A percentile compares a stretch with the other conserved stretches of the same genome.
These are phyloP conservation scores for Morelia viridis DNA, from an alignment of 2,797 vertebrate genomes.

Conservation along the genomic window DNA sequence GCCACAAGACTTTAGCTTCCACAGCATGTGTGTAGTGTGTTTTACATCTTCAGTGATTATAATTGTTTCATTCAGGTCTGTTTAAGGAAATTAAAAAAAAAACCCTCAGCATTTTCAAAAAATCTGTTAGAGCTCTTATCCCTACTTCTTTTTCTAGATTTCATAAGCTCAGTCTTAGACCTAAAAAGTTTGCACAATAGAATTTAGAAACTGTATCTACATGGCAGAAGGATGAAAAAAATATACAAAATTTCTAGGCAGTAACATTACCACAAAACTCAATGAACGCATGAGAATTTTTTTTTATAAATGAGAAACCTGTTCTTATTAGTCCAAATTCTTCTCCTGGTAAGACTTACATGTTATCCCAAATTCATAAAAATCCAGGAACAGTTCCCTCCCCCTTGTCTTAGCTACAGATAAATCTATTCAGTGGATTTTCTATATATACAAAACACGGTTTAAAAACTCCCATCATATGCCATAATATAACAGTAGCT, in stretches of 20 bases:
- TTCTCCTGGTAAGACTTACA: background rate
- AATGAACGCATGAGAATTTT: background rate
- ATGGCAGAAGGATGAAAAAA: background rate
- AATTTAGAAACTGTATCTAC: background rate
- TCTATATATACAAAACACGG: background rate
- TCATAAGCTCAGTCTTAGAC: background rate
- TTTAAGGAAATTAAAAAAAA: background rate
- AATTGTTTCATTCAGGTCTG: background rate
- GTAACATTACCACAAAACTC: background rate
- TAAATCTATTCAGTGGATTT: background rate
- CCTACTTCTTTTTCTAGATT: background rate
- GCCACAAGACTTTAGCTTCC: background rate
- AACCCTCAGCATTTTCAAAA: background rate
- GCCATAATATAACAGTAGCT: background rate
- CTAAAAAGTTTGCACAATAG: background rate
- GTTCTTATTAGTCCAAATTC: background rate
- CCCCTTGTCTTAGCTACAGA: background rate
- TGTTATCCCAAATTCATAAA: background rate
- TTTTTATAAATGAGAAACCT: too few relatives aligned
- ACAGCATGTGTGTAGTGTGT: rapidly evolving
- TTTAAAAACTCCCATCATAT: background rate
- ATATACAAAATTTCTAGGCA: background rate
- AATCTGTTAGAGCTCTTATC: too few relatives aligned
- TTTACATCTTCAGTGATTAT: background rate
- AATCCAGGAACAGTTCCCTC: background rate